Evolutionary conservation across 1,140 invertebrate genomes (phyloP), one percentile per base, ranked within the genome.

Genomic region (Zaprionus ghesquierei): DNA sequence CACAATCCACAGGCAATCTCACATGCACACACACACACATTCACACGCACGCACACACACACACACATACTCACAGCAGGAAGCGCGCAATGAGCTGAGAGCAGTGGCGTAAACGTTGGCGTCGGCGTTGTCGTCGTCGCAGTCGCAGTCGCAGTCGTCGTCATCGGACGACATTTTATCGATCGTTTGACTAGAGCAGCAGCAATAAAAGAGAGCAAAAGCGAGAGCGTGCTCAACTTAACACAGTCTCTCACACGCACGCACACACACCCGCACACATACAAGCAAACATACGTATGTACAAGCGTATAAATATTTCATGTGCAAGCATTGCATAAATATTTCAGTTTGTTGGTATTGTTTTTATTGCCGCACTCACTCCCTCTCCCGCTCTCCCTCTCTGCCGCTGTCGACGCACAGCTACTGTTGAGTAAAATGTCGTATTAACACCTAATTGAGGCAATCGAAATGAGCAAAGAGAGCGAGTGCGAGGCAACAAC

Each of bases 371-470:
- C 33, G 31, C 31, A 25, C 12, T 63, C 18, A 20, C 29, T 3
- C n/a, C 27, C 23, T 54, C 10, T 38, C 20, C n/a, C 15, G 23
- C 23, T 50, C 31, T 35, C 49, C 15, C 20, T 65, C 41, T 59
- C 66, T 64, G 35, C 1, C 68, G 66, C 76, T 13, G 61, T 38
- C 18, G n/a, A 15, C 56, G 49, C 25, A 60, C 49, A 22, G 51
- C 46, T 68, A 69, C 38, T 64, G 55, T 41, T 66, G 38, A 84
- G 72, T 63, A 84, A 84, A 84, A 76, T 85, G 81, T 75, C 74
- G 79, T 75, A 85, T 85, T 85, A 85, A 85, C 81, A 85, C 77
- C 81, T 77, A 85, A 85, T 81, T 85, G 82, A 63, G 81, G 69
- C 58, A 70, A 84, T 76, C 50, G 61, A 62, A 51, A 62, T 64